Evolutionary conservation across 2,797 vertebrate species (phyloP), one percentile per base, ranked within the genome.

Genomic region (Adelosebastes latens): DNA sequence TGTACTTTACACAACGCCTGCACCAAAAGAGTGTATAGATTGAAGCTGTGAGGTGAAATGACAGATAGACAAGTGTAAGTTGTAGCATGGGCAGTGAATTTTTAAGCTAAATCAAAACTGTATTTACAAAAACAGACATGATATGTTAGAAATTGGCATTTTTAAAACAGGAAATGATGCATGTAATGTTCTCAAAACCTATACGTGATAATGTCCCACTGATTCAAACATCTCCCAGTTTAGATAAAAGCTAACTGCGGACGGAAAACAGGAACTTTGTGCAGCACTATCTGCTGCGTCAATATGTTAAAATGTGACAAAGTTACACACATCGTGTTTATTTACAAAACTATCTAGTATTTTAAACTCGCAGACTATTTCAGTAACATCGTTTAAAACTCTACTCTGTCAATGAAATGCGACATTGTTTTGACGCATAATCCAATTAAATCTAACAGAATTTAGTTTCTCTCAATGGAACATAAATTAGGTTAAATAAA

Each of bases 311-410:
- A 22, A 66, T 49, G 25, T 14, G 63, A 53, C 14, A 31, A 64
- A 52, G 10, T 34, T 14, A n/a, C 22, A 65, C 11, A 14, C 25
- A 32, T 4, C 1, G 4, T 34, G 2, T 72, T n/a, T 86, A 84
- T 85, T 53, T 84, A 88, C 75, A 88, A 18, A 58, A n/a, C 25
- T 1, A 8, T 56, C 12, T 59, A 49, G 27, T 29, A 14, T 73
- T 29, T 79, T 31, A 25, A 49, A 75, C n/a, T 32, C 36, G 5
- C 8, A 67, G 4, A 14, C 39, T 46, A 39, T 11, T 56, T 36
- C 12, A 39, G 12, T 22, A 29, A 3, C 3, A 27, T 42, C 6
- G 1, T 16, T 53, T 14, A 70, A 39, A 31, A 42, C 20, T 29
- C 25, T 14, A 79, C 46, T 18, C 8, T 56, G 16, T n/a, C 10